Base-by-base conservation (phyloP, 2,113 vertebrate species). In the Naja naja region DNA sequence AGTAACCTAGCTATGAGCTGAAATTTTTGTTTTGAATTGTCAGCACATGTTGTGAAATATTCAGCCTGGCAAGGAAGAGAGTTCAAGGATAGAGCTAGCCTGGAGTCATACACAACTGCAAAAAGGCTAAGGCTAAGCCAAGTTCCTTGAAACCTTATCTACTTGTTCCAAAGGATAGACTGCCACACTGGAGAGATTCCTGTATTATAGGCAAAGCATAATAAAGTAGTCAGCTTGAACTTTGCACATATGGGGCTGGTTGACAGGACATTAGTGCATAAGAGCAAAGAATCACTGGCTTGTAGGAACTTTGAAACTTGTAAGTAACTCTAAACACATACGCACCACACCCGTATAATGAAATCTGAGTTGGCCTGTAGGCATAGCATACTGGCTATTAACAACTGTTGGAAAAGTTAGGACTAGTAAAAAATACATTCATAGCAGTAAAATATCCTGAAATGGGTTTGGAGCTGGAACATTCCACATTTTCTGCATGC, bases 1-100 rank as follows among this genome's bases (percentile, higher is more conserved):
- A 99, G 99, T 98, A 91, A 11, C 93, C 52, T 93, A 94, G 1
- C 93, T 39, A 88, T 54, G 22, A 54, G 52, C 22, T 58, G 12
- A 54, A 10, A 52, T 55, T 56, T 52, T 3, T 49, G n/a, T 34
- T 92, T 30, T 91, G 60, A 49, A 88, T 88, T 18, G 34, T 88
- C 45, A 69, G 25, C 23, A 22, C 23, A 14, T 49, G 56, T 58
- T 58, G 56, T 7, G 23, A 58, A 58, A 58, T 2, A n/a, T 64
- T 4, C 11, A 64, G 1, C 4, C 11, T 64, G 60, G 27, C 11
- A n/a, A 4, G 4, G 10, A 64, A 11, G 4, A n/a, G 30, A 4
- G 30, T 64, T 64, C 60, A 64, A 64, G 11, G 14, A 4, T n/a
- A 64, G 30, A 64, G 60, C 58, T 64, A 64, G 11, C 60, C 11